Conservation (phyloP, 2,113 vertebrate genomes). For the Callionymus lyra region DNA sequence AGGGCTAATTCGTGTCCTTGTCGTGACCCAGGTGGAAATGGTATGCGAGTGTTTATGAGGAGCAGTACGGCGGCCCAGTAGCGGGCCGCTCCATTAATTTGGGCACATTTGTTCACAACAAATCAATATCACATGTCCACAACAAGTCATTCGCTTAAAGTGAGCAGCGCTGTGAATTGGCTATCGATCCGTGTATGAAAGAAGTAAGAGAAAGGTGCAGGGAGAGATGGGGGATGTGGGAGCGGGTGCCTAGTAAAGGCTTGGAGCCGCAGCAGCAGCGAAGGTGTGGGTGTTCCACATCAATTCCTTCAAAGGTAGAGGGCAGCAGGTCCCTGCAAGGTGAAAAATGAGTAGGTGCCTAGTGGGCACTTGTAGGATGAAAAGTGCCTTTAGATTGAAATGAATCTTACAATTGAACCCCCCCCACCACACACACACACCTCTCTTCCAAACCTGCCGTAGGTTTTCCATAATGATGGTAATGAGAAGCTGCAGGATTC, state of each 20-base stretch:
- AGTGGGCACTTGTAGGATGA: not conserved
- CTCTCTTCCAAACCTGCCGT: constrained; percentile 3
- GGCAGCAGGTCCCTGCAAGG: constrained; percentile 30
- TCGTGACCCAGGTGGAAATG: no score
- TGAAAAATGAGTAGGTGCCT: constrained; percentile 27
- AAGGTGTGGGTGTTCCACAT: constrained; percentile 43
- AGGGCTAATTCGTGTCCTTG: no score
- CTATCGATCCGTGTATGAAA: constrained; percentile 53
- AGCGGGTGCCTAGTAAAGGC: constrained; percentile 29
- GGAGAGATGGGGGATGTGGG: not conserved
- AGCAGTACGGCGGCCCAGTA: constrained; percentile 16
- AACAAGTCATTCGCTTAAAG: constrained; percentile 55
- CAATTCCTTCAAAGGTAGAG: constrained; percentile 34
- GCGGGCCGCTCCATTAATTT: constrained; percentile 48
- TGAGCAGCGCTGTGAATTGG: constrained; percentile 54
- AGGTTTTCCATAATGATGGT: constrained; percentile 14
- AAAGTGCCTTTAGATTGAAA: no score
- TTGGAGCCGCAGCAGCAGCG: constrained; percentile 20
- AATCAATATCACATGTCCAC: constrained; percentile 58
- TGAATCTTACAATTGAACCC: no score
- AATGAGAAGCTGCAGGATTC: constrained; percentile 40
- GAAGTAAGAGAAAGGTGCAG: constrained; percentile 1
- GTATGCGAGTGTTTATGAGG: no score
- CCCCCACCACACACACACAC: constrained; percentile 12
- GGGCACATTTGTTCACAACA: constrained; percentile 53